Conservation (phyloP, 2,797 vertebrate genomes). For the Microhierax caerulescens region DNA sequence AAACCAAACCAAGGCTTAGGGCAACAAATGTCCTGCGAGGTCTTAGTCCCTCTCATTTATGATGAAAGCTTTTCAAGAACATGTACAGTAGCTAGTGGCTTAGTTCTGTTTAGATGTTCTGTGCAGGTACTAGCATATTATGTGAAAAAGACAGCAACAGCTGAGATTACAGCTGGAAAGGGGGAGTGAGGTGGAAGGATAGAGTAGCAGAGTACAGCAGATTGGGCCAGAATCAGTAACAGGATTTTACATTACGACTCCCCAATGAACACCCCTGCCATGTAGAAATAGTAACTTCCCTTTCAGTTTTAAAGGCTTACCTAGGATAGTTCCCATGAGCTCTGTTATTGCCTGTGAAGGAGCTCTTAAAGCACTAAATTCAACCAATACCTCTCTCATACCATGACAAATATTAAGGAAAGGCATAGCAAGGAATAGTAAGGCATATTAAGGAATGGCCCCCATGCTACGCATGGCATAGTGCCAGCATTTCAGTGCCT, state of each 20-base stretch:
- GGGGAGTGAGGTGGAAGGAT: neutral
- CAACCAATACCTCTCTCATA: neutral
- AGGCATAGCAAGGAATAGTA: neutral
- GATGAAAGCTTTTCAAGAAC: neutral
- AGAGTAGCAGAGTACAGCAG: neutral
- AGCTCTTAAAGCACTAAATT: neutral
- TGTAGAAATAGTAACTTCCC: neutral
- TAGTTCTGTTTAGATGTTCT: neutral
- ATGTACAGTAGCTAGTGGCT: neutral
- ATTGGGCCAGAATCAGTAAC: neutral
- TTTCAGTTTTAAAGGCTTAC: neutral
- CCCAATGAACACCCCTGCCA: neutral
- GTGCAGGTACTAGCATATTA: rapidly evolving
- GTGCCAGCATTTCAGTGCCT: neutral
- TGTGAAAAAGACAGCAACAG: neutral
- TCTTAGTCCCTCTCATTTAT: neutral
- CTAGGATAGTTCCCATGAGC: neutral
- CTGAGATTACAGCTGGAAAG: neutral
- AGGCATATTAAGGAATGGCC: neutral
- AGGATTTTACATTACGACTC: neutral
- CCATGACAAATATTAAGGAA: neutral
- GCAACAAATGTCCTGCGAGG: neutral
- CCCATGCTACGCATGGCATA: rapidly evolving
- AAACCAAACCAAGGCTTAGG: constrained; percentile 18
- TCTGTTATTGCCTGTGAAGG: neutral